Percentiles rank a stretch among this genome's conserved stretches.
These are phyloP conservation scores for Mythimna lalbum DNA, from an alignment of 2,888 invertebrate genomes.

Conservation along the genomic window DNA sequence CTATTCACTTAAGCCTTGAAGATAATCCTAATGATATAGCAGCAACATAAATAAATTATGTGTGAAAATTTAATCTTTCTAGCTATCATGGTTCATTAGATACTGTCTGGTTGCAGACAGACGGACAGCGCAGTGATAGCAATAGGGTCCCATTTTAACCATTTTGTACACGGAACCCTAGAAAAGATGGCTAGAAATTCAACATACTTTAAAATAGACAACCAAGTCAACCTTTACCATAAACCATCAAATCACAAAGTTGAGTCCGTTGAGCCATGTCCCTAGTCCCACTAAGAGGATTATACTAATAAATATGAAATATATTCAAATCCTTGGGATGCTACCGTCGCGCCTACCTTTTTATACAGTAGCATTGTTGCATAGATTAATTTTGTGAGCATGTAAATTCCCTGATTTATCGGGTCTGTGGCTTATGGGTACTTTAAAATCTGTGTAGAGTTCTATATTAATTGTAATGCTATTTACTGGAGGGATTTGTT, in stretches of 20 bases:
- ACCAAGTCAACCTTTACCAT: conserved; percentile 1
- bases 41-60: too few species aligned
- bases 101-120: too few species aligned
- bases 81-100: too few species aligned
- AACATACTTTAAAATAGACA: conserved; percentile 12
- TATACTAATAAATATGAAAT: conserved; percentile 85
- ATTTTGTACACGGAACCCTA: too few species aligned
- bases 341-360: conserved; percentile 66
- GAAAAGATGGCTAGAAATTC: background rate
- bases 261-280: conserved; percentile 66
- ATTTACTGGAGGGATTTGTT: conserved; percentile 13
- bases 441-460: conserved; percentile 33
- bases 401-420: conserved; percentile 68
- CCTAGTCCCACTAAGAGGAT: conserved; percentile 79
- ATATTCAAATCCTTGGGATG: conserved; percentile 76
- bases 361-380: conserved; percentile 66
- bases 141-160: too few species aligned
- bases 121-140: too few species aligned
- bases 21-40: too few species aligned
- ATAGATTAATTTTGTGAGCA: conserved; percentile 64
- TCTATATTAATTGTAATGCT: conserved; percentile 22
- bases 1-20: too few species aligned
- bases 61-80: too few species aligned
- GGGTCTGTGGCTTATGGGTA: conserved; percentile 40
- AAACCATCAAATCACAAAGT: conserved; percentile 66